A percentile compares a stretch with the other conserved stretches of the same genome.
Conservation (phyloP, 2,797 vertebrate species). For the Channa striata region DNA sequence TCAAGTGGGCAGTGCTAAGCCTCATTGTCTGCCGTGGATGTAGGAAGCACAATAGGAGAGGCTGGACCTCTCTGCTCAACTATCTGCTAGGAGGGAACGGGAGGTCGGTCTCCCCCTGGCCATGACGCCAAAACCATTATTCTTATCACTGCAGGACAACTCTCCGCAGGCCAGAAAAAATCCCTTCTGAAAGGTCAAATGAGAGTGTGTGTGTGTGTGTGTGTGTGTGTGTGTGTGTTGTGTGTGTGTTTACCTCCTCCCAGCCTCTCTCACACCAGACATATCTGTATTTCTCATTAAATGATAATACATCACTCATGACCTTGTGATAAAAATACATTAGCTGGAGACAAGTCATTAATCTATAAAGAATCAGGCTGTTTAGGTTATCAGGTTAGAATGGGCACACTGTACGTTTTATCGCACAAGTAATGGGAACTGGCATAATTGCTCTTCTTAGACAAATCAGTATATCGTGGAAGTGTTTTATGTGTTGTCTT, state of each 20-base stretch:
- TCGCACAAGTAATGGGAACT: conserved; percentile 53
- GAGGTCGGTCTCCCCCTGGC: conserved; percentile 73
- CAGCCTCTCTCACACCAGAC: conserved; percentile 62
- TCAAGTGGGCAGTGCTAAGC: conserved; percentile 65
- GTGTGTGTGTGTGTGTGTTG: conserved; percentile 69
- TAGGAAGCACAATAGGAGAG: conserved; percentile 70
- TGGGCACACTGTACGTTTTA: conserved; percentile 53
- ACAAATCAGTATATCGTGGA: conserved; percentile 29
- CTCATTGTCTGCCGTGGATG: conserved; percentile 73
- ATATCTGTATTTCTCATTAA: conserved; percentile 84
- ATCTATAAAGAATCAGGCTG: conserved; percentile 76
- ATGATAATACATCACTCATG: conserved; percentile 83
- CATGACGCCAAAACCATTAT: conserved; percentile 79
- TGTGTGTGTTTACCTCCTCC: conserved; percentile 74
- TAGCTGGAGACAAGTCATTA: conserved; percentile 75
- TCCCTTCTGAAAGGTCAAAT: conserved; percentile 81
- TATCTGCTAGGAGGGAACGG: conserved; percentile 70
- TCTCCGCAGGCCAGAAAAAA: conserved; percentile 67
- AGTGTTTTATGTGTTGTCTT: conserved; percentile 8
- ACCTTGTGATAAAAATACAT: conserved; percentile 84
- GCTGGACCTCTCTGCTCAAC: conserved; percentile 64
- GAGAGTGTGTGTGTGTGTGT: conserved; percentile 75
- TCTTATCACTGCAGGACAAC: conserved; percentile 83
- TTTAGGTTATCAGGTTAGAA: conserved; percentile 76
- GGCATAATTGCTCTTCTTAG: conserved; percentile 60